Percentiles rank a stretch among this genome's conserved stretches.
Evolutionary conservation across 2,797 vertebrate genomes (phyloP).

Genomic region (Sphenodon punctatus): DNA sequence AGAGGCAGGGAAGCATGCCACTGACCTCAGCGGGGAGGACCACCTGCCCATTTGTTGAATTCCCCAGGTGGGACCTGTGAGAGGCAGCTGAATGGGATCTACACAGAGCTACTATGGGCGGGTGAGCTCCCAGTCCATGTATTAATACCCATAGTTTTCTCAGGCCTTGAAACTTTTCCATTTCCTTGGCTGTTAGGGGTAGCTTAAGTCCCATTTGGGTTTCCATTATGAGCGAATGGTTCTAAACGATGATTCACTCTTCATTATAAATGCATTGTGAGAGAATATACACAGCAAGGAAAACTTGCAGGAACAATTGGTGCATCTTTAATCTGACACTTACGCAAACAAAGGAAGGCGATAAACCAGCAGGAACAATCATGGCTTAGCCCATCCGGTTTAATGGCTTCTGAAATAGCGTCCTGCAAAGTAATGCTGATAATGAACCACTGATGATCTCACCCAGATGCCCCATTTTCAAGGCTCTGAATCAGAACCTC

Average conservation of each 20-base stretch:
- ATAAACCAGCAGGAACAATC: not conserved
- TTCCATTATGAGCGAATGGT: not conserved
- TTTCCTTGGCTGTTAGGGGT: not conserved
- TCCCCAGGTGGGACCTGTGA: too few relatives aligned
- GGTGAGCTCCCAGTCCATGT: too few relatives aligned
- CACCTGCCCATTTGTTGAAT: too few relatives aligned
- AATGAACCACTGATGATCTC: not conserved
- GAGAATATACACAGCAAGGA: not conserved
- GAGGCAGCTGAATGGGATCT: too few relatives aligned
- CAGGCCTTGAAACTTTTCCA: too few relatives aligned
- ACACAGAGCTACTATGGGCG: too few relatives aligned
- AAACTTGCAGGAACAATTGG: not conserved
- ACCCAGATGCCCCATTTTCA: not conserved
- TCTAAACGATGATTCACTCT: not conserved
- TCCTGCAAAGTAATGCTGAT: not conserved
- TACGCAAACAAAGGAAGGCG: not conserved
- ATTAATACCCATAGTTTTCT: too few relatives aligned
- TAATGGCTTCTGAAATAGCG: conserved; percentile 2
- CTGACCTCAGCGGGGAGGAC: too few relatives aligned
- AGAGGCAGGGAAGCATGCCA: too few relatives aligned
- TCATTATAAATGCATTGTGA: not conserved
- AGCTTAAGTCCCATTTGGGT: not conserved
- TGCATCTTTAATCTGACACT: not conserved
- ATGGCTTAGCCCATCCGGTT: not conserved
- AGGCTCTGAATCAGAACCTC: not conserved